A percentile compares a stretch with the other conserved stretches of the same genome.
Conservation (phyloP, 37 sponge, comb jelly and placozoan species). For the Ianthella basta region DNA sequence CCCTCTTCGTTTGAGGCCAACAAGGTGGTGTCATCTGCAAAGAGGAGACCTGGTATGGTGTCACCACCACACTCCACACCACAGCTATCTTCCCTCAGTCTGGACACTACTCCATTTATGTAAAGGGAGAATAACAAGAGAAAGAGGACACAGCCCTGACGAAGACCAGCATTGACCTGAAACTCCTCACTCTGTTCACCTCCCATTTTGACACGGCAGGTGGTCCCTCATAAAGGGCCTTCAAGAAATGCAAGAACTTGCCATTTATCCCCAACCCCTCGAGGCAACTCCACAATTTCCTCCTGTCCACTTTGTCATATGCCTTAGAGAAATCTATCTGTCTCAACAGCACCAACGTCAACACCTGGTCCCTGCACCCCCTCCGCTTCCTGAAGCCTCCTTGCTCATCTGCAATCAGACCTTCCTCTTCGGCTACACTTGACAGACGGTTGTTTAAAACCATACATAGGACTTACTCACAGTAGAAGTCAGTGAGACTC, state of each 20-base stretch:
- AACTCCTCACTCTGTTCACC: background rate
- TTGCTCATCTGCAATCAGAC: too few species aligned
- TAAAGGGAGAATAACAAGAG: background rate
- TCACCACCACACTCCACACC: background rate
- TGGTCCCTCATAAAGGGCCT: background rate
- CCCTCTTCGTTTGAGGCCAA: background rate
- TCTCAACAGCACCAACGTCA: too few species aligned
- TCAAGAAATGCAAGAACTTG: background rate
- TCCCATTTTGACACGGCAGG: background rate
- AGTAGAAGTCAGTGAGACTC: too few species aligned
- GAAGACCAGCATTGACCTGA: constrained; percentile 1
- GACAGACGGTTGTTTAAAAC: too few species aligned
- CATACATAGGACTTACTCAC: too few species aligned
- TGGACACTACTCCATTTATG: too few species aligned
- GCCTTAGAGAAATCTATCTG: too few species aligned
- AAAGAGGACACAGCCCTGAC: background rate
- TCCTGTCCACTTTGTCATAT: too few species aligned
- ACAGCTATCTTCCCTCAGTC: background rate
- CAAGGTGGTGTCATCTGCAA: background rate
- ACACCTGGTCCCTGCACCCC: too few species aligned
- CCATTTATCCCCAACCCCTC: background rate
- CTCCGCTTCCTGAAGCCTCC: too few species aligned
- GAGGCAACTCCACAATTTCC: background rate
- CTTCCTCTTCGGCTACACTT: too few species aligned
- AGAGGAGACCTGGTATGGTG: background rate